Percentiles rank a stretch among this genome's conserved stretches.
Conservation (phyloP, 1,140 invertebrate genomes). For the Drosophila tsacasi region DNA sequence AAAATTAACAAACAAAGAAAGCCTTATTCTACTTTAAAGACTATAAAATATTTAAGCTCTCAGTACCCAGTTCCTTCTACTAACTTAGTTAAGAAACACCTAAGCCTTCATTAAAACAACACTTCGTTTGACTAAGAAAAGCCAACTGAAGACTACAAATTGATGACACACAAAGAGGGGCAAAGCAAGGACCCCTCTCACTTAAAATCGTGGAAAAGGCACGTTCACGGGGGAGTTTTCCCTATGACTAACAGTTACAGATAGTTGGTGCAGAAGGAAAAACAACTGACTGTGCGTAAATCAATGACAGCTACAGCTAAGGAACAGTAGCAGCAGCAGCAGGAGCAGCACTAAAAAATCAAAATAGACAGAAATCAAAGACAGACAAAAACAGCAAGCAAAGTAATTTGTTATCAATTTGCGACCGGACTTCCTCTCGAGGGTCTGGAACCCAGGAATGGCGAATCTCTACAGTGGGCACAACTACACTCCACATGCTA, state of each 20-base stretch:
- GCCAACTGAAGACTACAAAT: neutral
- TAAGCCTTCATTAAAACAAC: neutral
- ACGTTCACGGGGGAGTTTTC: slow-evolving; percentile 34
- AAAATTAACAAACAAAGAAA: neutral
- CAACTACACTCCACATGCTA: slow-evolving; percentile 21
- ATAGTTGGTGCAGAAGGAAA: slow-evolving; percentile 18
- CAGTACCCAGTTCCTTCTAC: too few relatives aligned
- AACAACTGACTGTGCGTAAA: slow-evolving; percentile 37
- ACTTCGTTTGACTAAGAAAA: neutral
- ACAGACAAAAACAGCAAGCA: slow-evolving; percentile 32
- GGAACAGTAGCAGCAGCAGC: slow-evolving; percentile 6
- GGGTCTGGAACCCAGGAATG: slow-evolving; percentile 12
- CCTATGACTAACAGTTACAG: slow-evolving; percentile 31
- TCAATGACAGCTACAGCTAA: slow-evolving; percentile 47
- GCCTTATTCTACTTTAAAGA: neutral
- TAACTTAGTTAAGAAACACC: neutral
- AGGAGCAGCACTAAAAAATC: slow-evolving; percentile 29
- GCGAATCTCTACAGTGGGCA: slow-evolving; percentile 21
- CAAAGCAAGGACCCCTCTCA: neutral
- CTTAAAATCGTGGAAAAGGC: slow-evolving; percentile 43
- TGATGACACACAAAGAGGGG: neutral
- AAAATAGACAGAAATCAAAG: slow-evolving; percentile 40
- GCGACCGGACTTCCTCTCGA: slow-evolving; percentile 32
- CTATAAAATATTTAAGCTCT: neutral
- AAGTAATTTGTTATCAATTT: slow-evolving; percentile 60